phyloP scores from a whole-genome alignment of 2,797 vertebrate genomes.

The Hemibagrus guttatus region DNA sequence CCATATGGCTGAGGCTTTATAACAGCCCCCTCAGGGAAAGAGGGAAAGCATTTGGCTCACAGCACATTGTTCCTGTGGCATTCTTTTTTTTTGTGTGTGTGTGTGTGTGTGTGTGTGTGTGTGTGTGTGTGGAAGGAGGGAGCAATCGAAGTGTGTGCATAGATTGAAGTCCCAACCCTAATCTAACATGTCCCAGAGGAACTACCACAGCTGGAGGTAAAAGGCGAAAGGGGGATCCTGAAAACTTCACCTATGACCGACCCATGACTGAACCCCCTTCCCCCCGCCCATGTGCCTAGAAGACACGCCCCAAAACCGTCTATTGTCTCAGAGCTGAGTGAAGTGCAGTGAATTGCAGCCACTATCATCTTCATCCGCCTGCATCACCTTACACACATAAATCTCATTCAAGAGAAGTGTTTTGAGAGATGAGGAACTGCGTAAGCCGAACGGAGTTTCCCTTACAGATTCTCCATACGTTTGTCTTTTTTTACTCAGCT shows the following conservation, averaged over 20 bases:
- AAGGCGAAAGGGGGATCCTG: conserved; percentile 30
- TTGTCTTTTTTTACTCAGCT: neutral
- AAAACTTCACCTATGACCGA: conserved; percentile 49
- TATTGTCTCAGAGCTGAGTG: conserved; percentile 20
- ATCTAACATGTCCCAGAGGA: conserved; percentile 51
- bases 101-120: conserved; percentile 24
- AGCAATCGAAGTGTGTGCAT: conserved; percentile 37
- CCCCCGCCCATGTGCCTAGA: conserved; percentile 31
- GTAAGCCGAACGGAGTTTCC: conserved; percentile 62
- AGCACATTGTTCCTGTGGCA: conserved; percentile 51
- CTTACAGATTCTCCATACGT: conserved; percentile 56
- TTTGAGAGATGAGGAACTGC: conserved; percentile 60
- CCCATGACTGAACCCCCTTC: conserved; percentile 16
- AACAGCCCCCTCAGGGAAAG: conserved; percentile 58
- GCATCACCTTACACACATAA: conserved; percentile 48
- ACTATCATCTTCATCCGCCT: neutral
- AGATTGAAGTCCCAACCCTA: conserved; percentile 44
- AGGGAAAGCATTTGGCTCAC: conserved; percentile 34
- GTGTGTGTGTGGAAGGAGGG: conserved; percentile 11
- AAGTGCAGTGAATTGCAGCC: neutral
- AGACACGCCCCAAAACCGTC: conserved; percentile 38
- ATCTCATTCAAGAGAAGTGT: conserved; percentile 64
- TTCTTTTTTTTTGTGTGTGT: conserved; percentile 24
- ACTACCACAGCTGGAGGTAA: conserved; percentile 5
- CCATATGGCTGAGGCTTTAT: conserved; percentile 69